Evolutionary conservation across 1,140 invertebrate species (phyloP).

Genomic region (Musca vetustissima): DNA sequence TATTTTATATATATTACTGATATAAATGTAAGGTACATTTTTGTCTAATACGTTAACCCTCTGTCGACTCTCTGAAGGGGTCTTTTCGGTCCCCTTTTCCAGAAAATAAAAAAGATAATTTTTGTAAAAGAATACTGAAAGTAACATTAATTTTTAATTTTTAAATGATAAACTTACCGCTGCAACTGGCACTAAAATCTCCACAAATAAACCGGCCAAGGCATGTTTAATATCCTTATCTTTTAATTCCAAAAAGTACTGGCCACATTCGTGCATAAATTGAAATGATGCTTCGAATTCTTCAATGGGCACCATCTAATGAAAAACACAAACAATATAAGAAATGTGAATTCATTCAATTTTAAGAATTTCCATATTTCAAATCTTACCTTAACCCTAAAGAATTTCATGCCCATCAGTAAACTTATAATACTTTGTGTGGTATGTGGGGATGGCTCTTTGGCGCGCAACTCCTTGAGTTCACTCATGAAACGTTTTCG

Average conservation of each 20-base stretch:
- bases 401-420: conserved; percentile 99
- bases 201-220: conserved; percentile 95
- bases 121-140: too few species aligned
- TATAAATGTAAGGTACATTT: too few species aligned
- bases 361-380: neutral
- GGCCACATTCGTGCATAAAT: conserved; percentile 97
- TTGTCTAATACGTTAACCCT: too few species aligned
- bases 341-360: neutral
- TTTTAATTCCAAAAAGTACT: conserved; percentile 97
- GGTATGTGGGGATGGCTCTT: conserved; percentile 85
- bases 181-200: conserved; percentile 97
- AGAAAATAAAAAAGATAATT: too few species aligned
- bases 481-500: conserved; percentile 91
- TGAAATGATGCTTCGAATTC: conserved; percentile 99
- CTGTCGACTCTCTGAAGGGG: too few species aligned
- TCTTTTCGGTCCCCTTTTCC: too few species aligned
- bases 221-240: conserved; percentile 99
- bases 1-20: too few species aligned
- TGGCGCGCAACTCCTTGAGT: conserved; percentile 83
- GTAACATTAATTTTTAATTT: too few species aligned
- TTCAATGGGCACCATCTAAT: conserved; percentile 98
- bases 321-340: too few species aligned
- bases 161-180: conserved; percentile 70
- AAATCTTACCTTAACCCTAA: conserved; percentile 65
- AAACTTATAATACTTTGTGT: conserved; percentile 96